Evolutionary conservation across 2,888 invertebrate species (phyloP), one percentile per base, ranked within the genome.

Genomic region (Formica aserva): DNA sequence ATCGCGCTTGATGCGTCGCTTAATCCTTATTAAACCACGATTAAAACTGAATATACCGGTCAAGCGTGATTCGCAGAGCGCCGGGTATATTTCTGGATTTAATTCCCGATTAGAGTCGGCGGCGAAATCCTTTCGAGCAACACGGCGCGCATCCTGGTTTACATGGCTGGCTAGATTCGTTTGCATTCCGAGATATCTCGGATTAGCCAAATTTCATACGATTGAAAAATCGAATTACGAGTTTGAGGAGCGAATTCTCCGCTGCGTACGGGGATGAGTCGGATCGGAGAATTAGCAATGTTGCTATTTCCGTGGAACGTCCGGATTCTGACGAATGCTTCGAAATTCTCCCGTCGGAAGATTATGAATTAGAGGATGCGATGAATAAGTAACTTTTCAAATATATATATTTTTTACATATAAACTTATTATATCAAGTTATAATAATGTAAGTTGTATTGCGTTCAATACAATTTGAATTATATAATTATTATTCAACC

Each of bases 121-220:
- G 80, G 41, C 32, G 45, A 45, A 80, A 35, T 32, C 72, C 45
- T 78, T 55, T 57, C 78, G 60, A 45, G 74, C 45, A 57, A 77
- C 41, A 48, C 66, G 26, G 69, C 66, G 45, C 52, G 65, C 57
- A 74, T 71, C 72, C 78, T 80, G 45, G 48, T 29, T 62, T 74
- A 66, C 74, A 66, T 84, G 78, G 69, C 87, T 86, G 81, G 63
- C 82, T 48, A 66, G 65, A 83, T 82, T 80, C 80, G 84, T 86
- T 88, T 88, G 83, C 69, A 83, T 87, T 80, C 86, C 65, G 38
- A 91, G 90, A 89, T 89, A 90, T 91, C 89, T 85, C 85, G 88
- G 90, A 91, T 92, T 90, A 91, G 87, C 89, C 89, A 88, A 90
- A 92, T 92, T 92, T 91, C 91, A 90, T 89, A 88, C 89, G 32